phyloP scores from a whole-genome alignment of 2,888 invertebrate species.

The Cantharis rufa region DNA sequence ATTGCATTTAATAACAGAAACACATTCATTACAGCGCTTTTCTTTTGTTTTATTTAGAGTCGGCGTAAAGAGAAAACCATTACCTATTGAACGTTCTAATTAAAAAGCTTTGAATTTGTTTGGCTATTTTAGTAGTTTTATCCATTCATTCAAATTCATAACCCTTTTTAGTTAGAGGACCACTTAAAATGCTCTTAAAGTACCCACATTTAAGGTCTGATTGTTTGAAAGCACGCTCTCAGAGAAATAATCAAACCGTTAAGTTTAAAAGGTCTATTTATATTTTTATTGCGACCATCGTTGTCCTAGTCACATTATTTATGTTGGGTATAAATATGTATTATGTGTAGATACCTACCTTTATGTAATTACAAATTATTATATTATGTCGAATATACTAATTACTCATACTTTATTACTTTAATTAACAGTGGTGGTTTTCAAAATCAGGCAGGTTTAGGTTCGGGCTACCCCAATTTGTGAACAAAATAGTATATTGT shows the following conservation, averaged over 20 bases:
- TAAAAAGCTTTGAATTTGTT: background rate
- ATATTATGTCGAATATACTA: no score
- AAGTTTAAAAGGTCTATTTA: slow-evolving; percentile 8
- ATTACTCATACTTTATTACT: no score
- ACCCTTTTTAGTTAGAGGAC: slow-evolving; percentile 17
- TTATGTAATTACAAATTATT: background rate
- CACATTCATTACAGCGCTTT: background rate
- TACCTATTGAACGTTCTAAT: background rate
- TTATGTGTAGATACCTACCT: background rate
- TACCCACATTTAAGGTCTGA: slow-evolving; percentile 13
- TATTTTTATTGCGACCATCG: background rate
- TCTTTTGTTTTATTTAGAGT: background rate
- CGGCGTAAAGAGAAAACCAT: background rate
- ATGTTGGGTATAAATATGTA: background rate
- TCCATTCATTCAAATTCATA: slow-evolving; percentile 15
- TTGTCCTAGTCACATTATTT: background rate
- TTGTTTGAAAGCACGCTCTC: slow-evolving; percentile 15
- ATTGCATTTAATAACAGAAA: background rate
- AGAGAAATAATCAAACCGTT: slow-evolving; percentile 12
- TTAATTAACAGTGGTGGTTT: no score
- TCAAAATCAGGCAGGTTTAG: no score
- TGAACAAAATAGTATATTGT: no score
- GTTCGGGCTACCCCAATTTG: no score
- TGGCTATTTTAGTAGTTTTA: background rate
- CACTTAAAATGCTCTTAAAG: slow-evolving; percentile 15